Evolutionary conservation across 2,888 invertebrate genomes (phyloP).

Genomic region (Rhimphoctona megacephalus): DNA sequence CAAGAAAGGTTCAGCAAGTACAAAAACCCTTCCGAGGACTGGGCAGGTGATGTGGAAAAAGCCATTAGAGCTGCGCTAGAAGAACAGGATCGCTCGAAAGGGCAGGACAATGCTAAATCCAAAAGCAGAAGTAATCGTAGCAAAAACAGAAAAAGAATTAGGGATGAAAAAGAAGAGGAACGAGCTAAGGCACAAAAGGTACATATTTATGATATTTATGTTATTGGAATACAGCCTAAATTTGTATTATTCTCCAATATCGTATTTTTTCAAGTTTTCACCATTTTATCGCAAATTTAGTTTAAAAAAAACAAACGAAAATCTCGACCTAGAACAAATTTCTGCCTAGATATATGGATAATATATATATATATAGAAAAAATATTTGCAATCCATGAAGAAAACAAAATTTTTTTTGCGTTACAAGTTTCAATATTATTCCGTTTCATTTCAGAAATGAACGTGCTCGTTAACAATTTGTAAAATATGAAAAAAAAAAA

Average conservation of each 20-base stretch:
- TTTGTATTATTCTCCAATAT: not conserved
- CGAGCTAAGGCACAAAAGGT: slow-evolving; percentile 84
- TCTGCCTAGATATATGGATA: too few relatives aligned
- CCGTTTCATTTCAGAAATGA: not conserved
- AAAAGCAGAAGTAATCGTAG: slow-evolving; percentile 79
- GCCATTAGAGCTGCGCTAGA: slow-evolving; percentile 91
- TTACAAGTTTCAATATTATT: too few relatives aligned
- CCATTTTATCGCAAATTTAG: not conserved
- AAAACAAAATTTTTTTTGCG: not conserved
- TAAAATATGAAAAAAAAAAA: not conserved
- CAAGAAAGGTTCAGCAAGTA: slow-evolving; percentile 85
- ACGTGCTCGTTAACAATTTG: not conserved
- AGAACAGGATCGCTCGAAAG: slow-evolving; percentile 86
- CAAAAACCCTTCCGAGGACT: slow-evolving; percentile 88
- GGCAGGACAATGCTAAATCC: slow-evolving; percentile 77
- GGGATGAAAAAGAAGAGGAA: slow-evolving; percentile 86
- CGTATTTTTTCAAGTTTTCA: not conserved
- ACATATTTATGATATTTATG: not conserved
- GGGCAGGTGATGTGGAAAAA: slow-evolving; percentile 92
- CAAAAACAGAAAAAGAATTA: slow-evolving; percentile 79
- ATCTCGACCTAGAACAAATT: not conserved
- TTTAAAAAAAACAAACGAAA: not conserved
- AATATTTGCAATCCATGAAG: not conserved
- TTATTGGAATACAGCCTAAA: not conserved
- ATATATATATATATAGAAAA: not conserved